Conservation (phyloP, 1,140 invertebrate species). For the Polypedilum vanderplanki region DNA sequence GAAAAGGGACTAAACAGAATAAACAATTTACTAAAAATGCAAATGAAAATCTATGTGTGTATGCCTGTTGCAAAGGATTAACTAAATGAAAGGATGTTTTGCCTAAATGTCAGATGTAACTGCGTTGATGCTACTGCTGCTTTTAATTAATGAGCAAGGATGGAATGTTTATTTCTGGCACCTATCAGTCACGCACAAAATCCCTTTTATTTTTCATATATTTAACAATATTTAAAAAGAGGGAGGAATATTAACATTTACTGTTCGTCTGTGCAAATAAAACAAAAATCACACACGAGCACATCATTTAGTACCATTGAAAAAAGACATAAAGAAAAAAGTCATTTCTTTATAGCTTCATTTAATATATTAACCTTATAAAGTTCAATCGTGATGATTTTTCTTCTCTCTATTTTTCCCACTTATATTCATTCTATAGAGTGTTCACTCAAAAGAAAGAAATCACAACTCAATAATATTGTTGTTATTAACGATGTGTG, state of each 20-base stretch:
- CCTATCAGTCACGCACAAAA: constrained; percentile 7
- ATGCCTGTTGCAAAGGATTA: constrained; percentile 8
- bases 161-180: neutral
- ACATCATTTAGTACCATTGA: neutral
- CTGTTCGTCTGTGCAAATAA: neutral
- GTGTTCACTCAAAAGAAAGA: neutral
- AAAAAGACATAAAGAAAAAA: neutral
- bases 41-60: neutral
- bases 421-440: no score
- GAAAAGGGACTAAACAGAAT: neutral
- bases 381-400: neutral
- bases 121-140: neutral
- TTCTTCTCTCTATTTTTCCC: no score
- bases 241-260: neutral
- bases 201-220: constrained; percentile 1
- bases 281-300: neutral
- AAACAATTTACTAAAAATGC: constrained; percentile 7
- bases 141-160: constrained; percentile 18
- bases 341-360: constrained; percentile 11
- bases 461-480: neutral
- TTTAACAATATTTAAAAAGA: neutral
- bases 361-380: constrained; percentile 8
- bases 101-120: constrained; percentile 8
- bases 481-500: constrained; percentile 8
- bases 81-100: neutral